Evolutionary conservation across 2,797 vertebrate species (phyloP).

Genomic region (Gallinago nigripennis): DNA sequence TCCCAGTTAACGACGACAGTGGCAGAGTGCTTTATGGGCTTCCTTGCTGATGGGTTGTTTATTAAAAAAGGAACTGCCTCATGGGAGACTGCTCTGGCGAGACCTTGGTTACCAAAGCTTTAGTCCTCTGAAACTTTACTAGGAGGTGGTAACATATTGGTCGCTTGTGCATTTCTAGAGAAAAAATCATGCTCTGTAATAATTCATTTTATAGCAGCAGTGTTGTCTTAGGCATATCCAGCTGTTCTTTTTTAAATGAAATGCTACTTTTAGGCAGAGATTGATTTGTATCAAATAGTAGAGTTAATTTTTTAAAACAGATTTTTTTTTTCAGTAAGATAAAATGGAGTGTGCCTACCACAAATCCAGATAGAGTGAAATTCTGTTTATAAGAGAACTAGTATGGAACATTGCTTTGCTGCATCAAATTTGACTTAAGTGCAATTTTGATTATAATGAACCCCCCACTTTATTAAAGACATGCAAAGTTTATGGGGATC

Average conservation of each 20-base stretch:
- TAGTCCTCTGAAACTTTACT: slow-evolving; percentile 74
- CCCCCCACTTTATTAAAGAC: not conserved
- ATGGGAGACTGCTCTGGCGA: slow-evolving; percentile 62
- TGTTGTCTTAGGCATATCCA: not conserved
- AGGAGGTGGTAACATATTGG: slow-evolving; percentile 61
- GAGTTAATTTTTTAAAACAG: not conserved
- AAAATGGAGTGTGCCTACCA: not conserved
- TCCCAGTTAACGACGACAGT: not conserved
- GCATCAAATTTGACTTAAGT: not conserved
- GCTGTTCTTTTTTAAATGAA: not conserved
- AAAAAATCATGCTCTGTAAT: not conserved
- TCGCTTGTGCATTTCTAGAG: not conserved
- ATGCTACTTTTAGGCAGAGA: not conserved
- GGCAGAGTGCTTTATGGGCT: not conserved
- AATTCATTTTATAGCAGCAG: not conserved
- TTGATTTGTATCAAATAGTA: not conserved
- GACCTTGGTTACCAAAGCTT: slow-evolving; percentile 81
- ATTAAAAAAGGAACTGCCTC: slow-evolving; percentile 47
- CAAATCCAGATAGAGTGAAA: not conserved
- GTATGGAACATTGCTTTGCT: not conserved
- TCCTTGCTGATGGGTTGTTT: slow-evolving; percentile 34
- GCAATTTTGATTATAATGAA: not conserved
- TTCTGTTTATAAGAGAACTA: not conserved
- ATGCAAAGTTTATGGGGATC: not conserved
- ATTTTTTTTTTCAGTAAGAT: not conserved